Evolutionary conservation across 1,140 invertebrate species (phyloP), one percentile per base, ranked within the genome.

Genomic region (Brachionus manjavacas): DNA sequence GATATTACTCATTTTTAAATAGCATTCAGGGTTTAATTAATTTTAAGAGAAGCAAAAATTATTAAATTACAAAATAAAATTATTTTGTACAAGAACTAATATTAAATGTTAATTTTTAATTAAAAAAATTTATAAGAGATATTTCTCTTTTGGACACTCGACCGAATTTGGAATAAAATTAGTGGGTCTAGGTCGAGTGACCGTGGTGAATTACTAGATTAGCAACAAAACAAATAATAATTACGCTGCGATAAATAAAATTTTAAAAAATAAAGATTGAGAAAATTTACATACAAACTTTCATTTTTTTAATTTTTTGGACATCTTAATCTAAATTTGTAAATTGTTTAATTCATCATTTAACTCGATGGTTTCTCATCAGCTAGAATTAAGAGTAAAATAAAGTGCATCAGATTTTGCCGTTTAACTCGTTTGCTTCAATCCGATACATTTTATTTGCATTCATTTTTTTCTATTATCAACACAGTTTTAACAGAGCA

Each of bases 201-300:
- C 52, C 52, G n/a, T 23, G 12, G 66, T 68, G 66, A 39, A 41
- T 72, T 9, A 72, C 68, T 72, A 72, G 68, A 72, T 72, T 72
- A 72, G 68, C 68, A 39, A 72, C 31, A 41, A 72, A 39, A 39
- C 28, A 72, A 72, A 20, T 41, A 39, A 72, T 41, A 72, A 72
- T 41, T 41, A 72, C 52, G 52, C 52, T 60, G 52, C 31, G 8
- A 72, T 39, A 41, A 43, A 6, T 72, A 39, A 68, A 72, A 39
- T 14, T 16, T 46, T 23, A 72, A 72, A 72, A 72, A 39, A 72
- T 41, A 43, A 39, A 72, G 35, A 72, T 72, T 41, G 28, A 72
- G 35, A 72, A 39, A 72, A 72, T 72, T 39, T 46, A 72, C 68
- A 72, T 72, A 72, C 68, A 72, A 72, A 72, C 68, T 72, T 72